Conservation (phyloP, 1,140 invertebrate genomes). For the Dufourea novaeangliae region DNA sequence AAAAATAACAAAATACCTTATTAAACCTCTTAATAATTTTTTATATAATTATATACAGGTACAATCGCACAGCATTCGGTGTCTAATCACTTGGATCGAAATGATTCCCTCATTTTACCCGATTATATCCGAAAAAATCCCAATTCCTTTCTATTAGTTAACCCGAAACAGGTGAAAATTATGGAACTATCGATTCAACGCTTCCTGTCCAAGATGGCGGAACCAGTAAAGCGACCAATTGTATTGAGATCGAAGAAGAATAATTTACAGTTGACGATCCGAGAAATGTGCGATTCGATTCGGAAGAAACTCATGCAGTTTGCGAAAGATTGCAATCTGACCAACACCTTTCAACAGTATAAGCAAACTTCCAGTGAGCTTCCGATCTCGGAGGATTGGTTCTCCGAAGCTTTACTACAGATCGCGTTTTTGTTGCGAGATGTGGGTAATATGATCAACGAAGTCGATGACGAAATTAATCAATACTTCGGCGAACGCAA, state of each 20-base stretch:
- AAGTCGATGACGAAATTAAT: slow-evolving; percentile 7
- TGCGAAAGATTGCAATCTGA: slow-evolving; percentile 19
- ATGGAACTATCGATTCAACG: slow-evolving; percentile 29
- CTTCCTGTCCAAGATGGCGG: slow-evolving; percentile 36
- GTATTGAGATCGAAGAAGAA: neutral
- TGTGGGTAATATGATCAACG: slow-evolving; percentile 33
- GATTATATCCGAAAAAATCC: neutral
- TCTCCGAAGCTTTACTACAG: slow-evolving; percentile 31
- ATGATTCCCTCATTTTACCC: neutral
- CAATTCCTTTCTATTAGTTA: slow-evolving; percentile 30
- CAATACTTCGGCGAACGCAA: neutral
- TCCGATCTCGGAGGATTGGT: slow-evolving; percentile 42
- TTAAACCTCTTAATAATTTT: neutral
- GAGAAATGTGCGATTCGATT: slow-evolving; percentile 21
- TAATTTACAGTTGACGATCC: slow-evolving; percentile 40
- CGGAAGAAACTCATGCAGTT: slow-evolving; percentile 25
- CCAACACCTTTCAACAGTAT: slow-evolving; percentile 25
- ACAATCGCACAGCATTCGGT: neutral
- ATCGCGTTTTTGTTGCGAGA: slow-evolving; percentile 30
- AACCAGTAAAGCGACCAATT: slow-evolving; percentile 20
- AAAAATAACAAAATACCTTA: neutral
- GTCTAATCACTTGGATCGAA: neutral
- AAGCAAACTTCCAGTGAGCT: neutral
- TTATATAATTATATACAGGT: neutral
- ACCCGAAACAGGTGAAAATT: slow-evolving; percentile 34